Evolutionary conservation across 2,888 invertebrate genomes (phyloP).

Genomic region (Yponomeuta malinellus): DNA sequence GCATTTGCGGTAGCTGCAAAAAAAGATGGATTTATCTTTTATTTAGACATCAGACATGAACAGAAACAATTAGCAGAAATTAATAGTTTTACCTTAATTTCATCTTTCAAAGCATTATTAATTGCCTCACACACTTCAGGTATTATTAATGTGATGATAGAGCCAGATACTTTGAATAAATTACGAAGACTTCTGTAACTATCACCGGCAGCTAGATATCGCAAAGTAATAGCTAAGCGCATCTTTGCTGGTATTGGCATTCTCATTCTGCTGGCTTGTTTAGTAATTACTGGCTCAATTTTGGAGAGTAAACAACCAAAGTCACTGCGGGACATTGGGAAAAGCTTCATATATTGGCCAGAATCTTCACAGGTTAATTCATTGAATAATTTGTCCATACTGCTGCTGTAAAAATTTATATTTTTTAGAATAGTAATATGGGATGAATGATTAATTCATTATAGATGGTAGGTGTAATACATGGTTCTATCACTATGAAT

Average conservation of each 20-base stretch:
- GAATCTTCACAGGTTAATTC: neutral
- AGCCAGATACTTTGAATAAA: neutral
- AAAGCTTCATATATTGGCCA: neutral
- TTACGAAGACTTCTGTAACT: neutral
- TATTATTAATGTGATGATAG: neutral
- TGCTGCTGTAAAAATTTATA: neutral
- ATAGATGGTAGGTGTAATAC: neutral
- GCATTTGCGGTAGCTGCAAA: neutral
- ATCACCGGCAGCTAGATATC: neutral
- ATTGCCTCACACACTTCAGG: slow-evolving; percentile 1
- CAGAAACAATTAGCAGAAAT: neutral
- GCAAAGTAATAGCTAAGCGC: neutral
- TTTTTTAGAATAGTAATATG: too few relatives aligned
- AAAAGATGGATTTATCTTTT: neutral
- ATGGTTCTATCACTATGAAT: neutral
- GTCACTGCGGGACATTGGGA: neutral
- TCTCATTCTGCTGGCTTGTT: neutral
- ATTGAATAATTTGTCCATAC: neutral
- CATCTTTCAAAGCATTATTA: neutral
- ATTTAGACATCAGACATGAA: neutral
- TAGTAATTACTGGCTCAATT: neutral
- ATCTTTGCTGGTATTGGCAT: neutral
- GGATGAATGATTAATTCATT: too few relatives aligned
- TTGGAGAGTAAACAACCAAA: neutral
- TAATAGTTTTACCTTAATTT: neutral